Percentiles rank a stretch among this genome's conserved stretches.
Conservation (phyloP, 2,888 invertebrate genomes). For the Selenia dentaria region DNA sequence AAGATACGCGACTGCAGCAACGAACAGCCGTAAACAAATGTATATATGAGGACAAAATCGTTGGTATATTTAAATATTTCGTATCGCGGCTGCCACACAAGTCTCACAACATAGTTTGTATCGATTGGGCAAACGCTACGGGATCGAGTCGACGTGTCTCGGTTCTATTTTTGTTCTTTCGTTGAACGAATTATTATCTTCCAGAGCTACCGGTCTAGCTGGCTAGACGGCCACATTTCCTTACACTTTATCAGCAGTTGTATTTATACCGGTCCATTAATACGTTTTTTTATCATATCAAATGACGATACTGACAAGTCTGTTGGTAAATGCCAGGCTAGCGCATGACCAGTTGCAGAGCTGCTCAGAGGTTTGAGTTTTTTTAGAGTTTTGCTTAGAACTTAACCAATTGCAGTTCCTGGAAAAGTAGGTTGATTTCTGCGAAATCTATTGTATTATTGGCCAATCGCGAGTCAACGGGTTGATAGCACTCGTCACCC, state of each 20-base stretch:
- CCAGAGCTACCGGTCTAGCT: conserved; percentile 34
- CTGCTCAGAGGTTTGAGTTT: too few relatives aligned
- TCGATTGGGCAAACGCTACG: conserved; percentile 60
- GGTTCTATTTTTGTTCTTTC: conserved; percentile 60
- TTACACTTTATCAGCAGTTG: conserved; percentile 6
- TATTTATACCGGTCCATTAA: conserved; percentile 4
- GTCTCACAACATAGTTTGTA: conserved; percentile 62
- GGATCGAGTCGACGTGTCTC: conserved; percentile 42
- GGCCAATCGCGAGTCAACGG: too few relatives aligned
- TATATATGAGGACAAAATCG: conserved; percentile 34
- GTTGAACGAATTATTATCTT: conserved; percentile 54
- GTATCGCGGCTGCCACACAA: conserved; percentile 36
- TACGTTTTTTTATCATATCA: too few relatives aligned
- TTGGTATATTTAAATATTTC: conserved; percentile 45
- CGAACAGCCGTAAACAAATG: conserved; percentile 25
- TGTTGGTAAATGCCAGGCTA: too few relatives aligned
- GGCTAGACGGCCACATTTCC: conserved; percentile 18
- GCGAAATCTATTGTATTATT: too few relatives aligned
- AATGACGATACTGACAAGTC: too few relatives aligned
- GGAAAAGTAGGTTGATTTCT: too few relatives aligned
- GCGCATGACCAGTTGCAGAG: too few relatives aligned
- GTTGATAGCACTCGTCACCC: too few relatives aligned
- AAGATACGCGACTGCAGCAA: conserved; percentile 31
- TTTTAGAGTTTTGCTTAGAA: too few relatives aligned
- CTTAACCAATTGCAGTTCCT: too few relatives aligned